A percentile compares a stretch with the other conserved stretches of the same genome.
Evolutionary conservation across 2,797 vertebrate genomes (phyloP).

Genomic region (Syndactyla subalaris): DNA sequence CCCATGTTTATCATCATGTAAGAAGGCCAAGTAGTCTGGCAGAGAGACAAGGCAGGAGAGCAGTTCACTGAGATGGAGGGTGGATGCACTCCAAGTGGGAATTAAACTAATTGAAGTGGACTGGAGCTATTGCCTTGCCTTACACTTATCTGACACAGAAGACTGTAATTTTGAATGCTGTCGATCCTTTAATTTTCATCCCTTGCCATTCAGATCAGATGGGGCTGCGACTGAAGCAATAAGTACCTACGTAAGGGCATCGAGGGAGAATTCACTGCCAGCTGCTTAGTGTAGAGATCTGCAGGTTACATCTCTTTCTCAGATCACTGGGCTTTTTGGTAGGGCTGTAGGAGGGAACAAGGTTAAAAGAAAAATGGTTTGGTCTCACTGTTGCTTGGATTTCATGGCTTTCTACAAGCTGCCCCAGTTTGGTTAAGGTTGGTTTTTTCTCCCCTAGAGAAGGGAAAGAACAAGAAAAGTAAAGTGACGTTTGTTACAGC

Average conservation of each 20-base stretch:
- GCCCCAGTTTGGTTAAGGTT: background rate
- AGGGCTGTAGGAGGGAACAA: background rate
- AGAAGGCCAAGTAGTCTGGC: background rate
- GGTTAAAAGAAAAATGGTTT: background rate
- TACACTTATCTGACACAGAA: slow-evolving; percentile 1
- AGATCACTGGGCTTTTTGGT: background rate
- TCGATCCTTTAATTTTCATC: background rate
- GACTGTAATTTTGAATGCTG: slow-evolving; percentile 1
- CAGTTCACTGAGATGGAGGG: background rate
- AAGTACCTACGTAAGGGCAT: background rate
- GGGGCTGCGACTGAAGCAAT: background rate
- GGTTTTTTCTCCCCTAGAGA: background rate
- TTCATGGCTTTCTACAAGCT: background rate
- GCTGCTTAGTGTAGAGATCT: background rate
- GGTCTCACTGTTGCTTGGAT: background rate
- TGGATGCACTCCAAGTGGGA: slow-evolving; percentile 20
- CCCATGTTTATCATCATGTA: rapidly evolving
- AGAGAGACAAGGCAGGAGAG: background rate
- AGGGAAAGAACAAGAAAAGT: background rate
- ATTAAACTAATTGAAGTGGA: slow-evolving; percentile 34
- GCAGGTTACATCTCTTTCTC: background rate
- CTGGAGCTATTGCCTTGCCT: background rate
- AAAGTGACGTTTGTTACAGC: background rate
- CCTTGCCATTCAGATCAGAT: background rate
- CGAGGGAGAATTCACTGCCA: background rate